Evolutionary conservation across 2,113 vertebrate species (phyloP).

Genomic region (Salvelinus alpinus): DNA sequence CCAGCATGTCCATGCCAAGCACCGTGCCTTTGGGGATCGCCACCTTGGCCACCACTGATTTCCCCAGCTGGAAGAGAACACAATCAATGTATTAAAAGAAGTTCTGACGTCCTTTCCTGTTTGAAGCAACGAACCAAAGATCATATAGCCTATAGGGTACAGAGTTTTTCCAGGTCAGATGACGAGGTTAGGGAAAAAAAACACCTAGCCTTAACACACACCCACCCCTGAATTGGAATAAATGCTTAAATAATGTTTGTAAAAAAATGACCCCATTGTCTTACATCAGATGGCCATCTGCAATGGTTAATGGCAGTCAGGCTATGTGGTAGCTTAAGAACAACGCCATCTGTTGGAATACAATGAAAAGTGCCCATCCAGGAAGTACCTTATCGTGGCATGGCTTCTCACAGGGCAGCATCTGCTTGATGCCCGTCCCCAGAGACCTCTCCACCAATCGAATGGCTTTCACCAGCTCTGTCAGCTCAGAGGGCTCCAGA

Average conservation of each 20-base stretch:
- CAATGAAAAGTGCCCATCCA: no score
- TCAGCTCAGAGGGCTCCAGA: conserved; percentile 81
- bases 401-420: conserved; percentile 88
- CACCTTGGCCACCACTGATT: conserved; percentile 90
- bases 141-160: no score
- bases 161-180: no score
- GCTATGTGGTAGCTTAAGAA: no score
- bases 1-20: conserved; percentile 88
- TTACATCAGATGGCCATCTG: no score
- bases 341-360: no score
- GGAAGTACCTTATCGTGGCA: conserved; percentile 90
- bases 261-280: no score
- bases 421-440: conserved; percentile 82
- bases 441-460: conserved; percentile 88
- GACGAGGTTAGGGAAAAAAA: no score
- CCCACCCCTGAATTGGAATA: no score
- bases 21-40: conserved; percentile 81
- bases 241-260: no score
- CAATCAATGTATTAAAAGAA: background rate
- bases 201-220: no score
- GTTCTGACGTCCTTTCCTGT: background rate
- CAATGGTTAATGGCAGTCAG: no score
- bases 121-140: background rate
- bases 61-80: conserved; percentile 81
- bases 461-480: conserved; percentile 84